These are phyloP conservation scores for Hirtodrosophila cameraria DNA, from an alignment of 2,888 invertebrate genomes.

Conservation along the genomic window DNA sequence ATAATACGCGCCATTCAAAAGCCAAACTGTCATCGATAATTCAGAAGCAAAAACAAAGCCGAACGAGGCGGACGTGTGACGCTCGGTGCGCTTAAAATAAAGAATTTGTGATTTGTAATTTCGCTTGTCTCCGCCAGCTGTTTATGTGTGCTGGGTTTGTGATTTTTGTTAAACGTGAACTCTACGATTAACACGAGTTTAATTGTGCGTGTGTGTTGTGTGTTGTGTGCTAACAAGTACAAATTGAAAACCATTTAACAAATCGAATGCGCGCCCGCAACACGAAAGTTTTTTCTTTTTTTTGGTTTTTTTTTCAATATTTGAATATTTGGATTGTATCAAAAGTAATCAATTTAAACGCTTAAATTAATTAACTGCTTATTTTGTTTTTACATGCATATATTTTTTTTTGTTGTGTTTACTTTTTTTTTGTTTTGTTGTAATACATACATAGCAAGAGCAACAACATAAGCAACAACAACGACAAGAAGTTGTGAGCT, in stretches of 20 bases:
- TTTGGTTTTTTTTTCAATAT: conserved; percentile 11
- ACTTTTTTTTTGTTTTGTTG: conserved; percentile 49
- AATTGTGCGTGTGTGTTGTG: conserved; percentile 9
- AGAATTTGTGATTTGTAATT: conserved; percentile 44
- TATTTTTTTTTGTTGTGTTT: conserved; percentile 21
- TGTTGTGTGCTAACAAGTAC: conserved; percentile 31
- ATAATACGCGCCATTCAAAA: conserved; percentile 42
- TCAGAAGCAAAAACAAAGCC: conserved; percentile 57
- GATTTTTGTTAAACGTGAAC: conserved; percentile 46
- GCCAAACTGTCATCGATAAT: conserved; percentile 34
- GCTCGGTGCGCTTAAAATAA: conserved; percentile 55
- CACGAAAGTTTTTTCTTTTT: conserved; percentile 19
- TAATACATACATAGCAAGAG: conserved; percentile 22
- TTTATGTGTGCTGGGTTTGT: conserved; percentile 46
- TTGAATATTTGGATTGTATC: neutral
- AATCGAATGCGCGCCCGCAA: conserved; percentile 30
- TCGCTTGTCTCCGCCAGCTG: conserved; percentile 45
- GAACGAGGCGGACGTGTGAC: conserved; percentile 59
- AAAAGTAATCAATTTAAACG: neutral
- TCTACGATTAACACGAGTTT: conserved; percentile 30
- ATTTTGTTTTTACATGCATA: neutral
- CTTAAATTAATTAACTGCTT: neutral
- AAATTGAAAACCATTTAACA: conserved; percentile 40
- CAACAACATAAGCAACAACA: conserved; percentile 23
- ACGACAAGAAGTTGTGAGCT: conserved; percentile 41